These are phyloP conservation scores for Rhinoderma darwinii DNA, from an alignment of 2,113 vertebrate genomes.

Conservation along the genomic window DNA sequence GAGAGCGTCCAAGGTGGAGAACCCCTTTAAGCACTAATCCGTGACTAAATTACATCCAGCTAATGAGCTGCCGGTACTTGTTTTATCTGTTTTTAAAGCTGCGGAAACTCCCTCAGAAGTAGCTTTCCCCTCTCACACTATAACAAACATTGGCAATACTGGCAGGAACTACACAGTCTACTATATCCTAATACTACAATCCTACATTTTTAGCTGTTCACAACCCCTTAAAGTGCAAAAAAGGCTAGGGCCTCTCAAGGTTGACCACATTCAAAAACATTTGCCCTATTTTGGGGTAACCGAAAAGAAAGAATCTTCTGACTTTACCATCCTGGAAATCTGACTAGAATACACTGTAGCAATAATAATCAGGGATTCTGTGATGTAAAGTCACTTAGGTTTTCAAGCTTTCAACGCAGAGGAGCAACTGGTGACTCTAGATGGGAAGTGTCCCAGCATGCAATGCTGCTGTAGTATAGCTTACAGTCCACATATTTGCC, in stretches of 20 bases:
- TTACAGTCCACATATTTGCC: slow-evolving; percentile 20
- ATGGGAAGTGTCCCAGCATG: slow-evolving; percentile 22
- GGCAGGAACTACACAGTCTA: not conserved
- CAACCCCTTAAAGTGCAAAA: not conserved
- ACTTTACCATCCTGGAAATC: slow-evolving; percentile 12
- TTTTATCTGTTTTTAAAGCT: no score
- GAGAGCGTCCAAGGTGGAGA: no score
- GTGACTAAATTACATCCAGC: not conserved
- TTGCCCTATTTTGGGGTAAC: not conserved
- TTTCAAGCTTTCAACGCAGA: slow-evolving; percentile 2
- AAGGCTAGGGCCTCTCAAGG: not conserved
- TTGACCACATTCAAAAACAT: slow-evolving; percentile 11
- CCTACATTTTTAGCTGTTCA: not conserved
- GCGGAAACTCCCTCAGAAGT: no score
- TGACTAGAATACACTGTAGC: slow-evolving; percentile 38
- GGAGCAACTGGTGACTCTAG: slow-evolving; percentile 6
- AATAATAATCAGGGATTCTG: slow-evolving; percentile 44
- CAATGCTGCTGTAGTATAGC: slow-evolving; percentile 27
- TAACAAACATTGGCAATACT: no score
- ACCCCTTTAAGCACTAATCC: no score
- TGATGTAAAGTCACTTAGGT: slow-evolving; percentile 24
- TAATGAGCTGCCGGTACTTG: no score
- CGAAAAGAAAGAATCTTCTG: not conserved
- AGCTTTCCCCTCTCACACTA: no score
- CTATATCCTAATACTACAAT: not conserved